phyloP scores from a whole-genome alignment of 2,113 vertebrate genomes.

The Epinephelus lanceolatus region DNA sequence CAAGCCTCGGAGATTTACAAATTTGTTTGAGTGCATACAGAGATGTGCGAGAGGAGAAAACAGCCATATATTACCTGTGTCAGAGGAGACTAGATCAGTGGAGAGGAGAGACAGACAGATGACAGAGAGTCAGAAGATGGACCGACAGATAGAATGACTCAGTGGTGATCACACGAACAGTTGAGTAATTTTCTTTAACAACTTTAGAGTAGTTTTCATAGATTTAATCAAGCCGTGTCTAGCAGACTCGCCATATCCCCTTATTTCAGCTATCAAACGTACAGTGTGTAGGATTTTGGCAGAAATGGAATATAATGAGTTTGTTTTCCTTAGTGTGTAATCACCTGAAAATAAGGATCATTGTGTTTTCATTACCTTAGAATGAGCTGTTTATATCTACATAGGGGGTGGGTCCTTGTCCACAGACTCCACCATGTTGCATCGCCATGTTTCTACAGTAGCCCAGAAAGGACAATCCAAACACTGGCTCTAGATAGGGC shows the following conservation, averaged over 20 bases:
- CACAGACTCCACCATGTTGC: too few relatives aligned
- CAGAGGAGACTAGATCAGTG: conserved; percentile 85
- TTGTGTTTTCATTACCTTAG: too few relatives aligned
- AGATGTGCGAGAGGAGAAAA: conserved; percentile 70
- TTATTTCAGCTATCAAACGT: not conserved
- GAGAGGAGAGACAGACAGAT: conserved; percentile 78
- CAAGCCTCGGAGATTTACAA: conserved; percentile 11
- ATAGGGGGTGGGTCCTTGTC: too few relatives aligned
- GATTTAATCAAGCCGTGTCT: not conserved
- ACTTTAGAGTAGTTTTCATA: not conserved
- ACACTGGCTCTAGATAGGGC: too few relatives aligned
- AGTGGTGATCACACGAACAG: conserved; percentile 38
- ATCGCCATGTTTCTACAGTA: too few relatives aligned
- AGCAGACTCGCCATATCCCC: not conserved
- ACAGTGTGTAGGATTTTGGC: too few relatives aligned
- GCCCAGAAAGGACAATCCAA: too few relatives aligned
- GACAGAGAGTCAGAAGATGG: conserved; percentile 72
- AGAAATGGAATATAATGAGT: too few relatives aligned
- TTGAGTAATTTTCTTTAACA: not conserved
- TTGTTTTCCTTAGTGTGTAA: too few relatives aligned
- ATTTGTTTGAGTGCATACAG: conserved; percentile 51
- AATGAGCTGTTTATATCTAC: too few relatives aligned
- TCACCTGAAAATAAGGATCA: too few relatives aligned
- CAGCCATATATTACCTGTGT: conserved; percentile 83
- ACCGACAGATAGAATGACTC: conserved; percentile 67